Conservation (phyloP, 2,888 invertebrate species). For the Papilio protenor region DNA sequence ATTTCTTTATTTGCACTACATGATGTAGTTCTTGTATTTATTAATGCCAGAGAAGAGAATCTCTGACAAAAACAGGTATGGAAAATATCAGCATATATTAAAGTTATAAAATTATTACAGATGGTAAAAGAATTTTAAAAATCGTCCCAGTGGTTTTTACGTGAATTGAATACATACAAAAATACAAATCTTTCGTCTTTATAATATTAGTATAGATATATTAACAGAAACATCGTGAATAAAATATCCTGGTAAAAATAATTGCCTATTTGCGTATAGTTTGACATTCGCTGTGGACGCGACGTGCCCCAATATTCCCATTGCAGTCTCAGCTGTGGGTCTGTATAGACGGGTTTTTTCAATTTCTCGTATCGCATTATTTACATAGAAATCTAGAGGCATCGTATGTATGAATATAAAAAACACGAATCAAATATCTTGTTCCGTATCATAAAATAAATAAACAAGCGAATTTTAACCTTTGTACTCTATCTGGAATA, state of each 20-base stretch:
- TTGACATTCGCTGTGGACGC: background rate
- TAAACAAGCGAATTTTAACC: background rate
- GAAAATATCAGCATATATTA: background rate
- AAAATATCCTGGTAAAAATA: background rate
- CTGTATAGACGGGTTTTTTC: background rate
- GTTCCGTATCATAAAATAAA: constrained; percentile 4
- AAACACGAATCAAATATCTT: background rate
- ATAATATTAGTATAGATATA: background rate
- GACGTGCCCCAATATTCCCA: constrained; percentile 1
- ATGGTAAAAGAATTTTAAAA: too few species aligned
- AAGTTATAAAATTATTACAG: background rate
- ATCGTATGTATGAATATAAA: constrained; percentile 8
- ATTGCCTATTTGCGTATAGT: background rate
- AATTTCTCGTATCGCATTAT: constrained; percentile 5
- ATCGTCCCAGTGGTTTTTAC: too few species aligned
- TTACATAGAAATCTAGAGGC: constrained; percentile 14
- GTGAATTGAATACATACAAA: too few species aligned
- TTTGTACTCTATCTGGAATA: background rate
- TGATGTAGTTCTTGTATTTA: background rate
- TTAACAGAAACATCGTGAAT: background rate
- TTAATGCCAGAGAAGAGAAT: too few species aligned
- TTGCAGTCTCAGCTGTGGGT: background rate
- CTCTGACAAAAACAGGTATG: too few species aligned
- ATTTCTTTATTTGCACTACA: background rate
- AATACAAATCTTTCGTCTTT: too few species aligned